Conservation (phyloP, 2,113 vertebrate species). For the Rhinopomastus cyanomelas region DNA sequence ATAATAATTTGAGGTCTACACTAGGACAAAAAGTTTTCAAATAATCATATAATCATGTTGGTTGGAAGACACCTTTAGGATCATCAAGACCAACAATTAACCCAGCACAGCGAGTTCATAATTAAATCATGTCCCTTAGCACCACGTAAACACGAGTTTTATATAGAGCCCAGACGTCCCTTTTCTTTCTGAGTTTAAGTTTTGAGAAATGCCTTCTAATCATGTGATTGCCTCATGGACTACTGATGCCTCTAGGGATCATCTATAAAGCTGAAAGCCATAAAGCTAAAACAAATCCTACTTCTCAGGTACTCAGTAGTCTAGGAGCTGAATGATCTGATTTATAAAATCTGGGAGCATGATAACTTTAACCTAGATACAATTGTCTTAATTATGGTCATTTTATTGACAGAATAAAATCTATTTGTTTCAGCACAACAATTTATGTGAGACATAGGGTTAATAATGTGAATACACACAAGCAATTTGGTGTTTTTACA, state of each 20-base stretch:
- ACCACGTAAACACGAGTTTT: no score
- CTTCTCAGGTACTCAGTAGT: not conserved
- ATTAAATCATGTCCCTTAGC: no score
- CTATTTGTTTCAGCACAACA: not conserved
- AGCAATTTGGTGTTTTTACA: accelerated
- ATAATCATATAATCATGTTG: no score
- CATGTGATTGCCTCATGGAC: not conserved
- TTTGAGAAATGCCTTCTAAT: not conserved
- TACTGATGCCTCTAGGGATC: not conserved
- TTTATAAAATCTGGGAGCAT: not conserved
- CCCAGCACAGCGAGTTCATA: no score
- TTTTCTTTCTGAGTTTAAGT: not conserved
- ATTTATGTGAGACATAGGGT: not conserved
- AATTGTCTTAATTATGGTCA: not conserved
- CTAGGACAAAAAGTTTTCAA: not conserved
- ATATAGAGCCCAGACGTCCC: no score
- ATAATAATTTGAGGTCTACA: no score
- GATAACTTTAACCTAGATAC: not conserved
- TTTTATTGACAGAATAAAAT: not conserved
- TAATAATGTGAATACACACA: not conserved
- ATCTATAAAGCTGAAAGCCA: not conserved
- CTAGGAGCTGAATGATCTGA: not conserved
- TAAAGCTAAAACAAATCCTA: not conserved
- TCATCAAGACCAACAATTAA: no score
- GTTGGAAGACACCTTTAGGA: no score